Evolutionary conservation across 2,888 invertebrate species (phyloP).

Genomic region (Dolomedes plantarius): DNA sequence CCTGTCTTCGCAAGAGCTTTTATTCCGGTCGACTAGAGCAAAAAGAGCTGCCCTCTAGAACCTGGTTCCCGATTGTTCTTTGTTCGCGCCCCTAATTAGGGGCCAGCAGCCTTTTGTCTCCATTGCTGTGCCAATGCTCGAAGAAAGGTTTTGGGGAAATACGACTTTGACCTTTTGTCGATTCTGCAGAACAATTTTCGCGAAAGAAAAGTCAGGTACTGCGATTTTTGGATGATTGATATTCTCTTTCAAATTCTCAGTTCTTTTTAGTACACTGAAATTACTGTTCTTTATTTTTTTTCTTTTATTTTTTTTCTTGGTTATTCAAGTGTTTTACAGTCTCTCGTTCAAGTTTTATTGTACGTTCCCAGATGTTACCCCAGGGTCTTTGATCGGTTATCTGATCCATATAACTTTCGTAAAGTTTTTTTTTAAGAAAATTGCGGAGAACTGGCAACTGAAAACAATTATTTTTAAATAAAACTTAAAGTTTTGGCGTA

Average conservation of each 20-base stretch:
- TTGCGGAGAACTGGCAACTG: too few relatives aligned
- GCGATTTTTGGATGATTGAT: neutral
- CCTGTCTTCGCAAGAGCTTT: neutral
- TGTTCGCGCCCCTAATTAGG: neutral
- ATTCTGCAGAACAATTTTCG: neutral
- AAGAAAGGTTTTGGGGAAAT: neutral
- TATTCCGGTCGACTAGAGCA: neutral
- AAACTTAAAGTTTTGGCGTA: too few relatives aligned
- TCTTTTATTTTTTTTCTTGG: neutral
- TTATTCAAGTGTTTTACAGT: neutral
- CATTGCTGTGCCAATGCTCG: neutral
- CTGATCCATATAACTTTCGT: too few relatives aligned
- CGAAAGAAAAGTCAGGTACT: neutral
- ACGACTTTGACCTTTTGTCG: constrained; percentile 9
- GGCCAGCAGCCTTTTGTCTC: neutral
- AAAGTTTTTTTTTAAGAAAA: too few relatives aligned
- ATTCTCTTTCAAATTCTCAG: neutral
- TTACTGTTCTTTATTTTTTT: neutral
- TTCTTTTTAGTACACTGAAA: neutral
- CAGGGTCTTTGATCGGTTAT: too few relatives aligned
- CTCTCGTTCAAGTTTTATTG: too few relatives aligned
- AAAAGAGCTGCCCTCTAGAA: neutral
- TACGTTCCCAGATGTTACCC: too few relatives aligned
- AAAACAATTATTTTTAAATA: too few relatives aligned
- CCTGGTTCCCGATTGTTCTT: neutral